Conservation (phyloP, 2,113 vertebrate species). For the Melierax canorus region DNA sequence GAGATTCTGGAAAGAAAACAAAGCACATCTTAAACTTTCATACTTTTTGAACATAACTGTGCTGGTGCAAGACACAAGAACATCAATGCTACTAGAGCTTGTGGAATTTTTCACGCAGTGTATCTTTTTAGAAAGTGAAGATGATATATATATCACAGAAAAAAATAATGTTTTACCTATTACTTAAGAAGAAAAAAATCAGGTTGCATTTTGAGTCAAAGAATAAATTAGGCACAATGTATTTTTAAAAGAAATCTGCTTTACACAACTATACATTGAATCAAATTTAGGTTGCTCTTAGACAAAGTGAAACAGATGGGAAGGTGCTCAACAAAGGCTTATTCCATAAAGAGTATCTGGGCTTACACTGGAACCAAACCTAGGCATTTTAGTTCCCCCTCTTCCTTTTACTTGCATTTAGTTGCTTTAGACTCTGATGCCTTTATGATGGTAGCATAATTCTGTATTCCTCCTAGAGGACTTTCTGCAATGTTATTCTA, state of each 20-base stretch:
- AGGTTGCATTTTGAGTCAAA: background rate
- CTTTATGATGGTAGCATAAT: background rate
- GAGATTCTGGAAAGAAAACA: background rate
- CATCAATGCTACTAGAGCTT: background rate
- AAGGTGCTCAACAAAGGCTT: background rate
- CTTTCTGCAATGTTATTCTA: background rate
- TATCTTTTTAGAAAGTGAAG: background rate
- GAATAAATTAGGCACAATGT: background rate
- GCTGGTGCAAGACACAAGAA: background rate
- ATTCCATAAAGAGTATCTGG: background rate
- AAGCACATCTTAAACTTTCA: background rate
- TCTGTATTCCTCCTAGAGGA: background rate
- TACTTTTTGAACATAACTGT: background rate
- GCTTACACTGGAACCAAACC: background rate
- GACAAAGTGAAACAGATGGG: background rate
- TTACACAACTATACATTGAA: background rate
- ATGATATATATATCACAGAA: background rate
- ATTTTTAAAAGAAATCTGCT: background rate
- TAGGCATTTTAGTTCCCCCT: background rate
- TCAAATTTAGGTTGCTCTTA: background rate
- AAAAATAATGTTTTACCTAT: background rate
- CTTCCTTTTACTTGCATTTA: background rate
- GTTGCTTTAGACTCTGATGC: background rate
- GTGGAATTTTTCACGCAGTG: background rate
- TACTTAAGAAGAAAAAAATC: background rate